Base-by-base conservation (phyloP, 2,797 vertebrate species). In the Miichthys miiuy region DNA sequence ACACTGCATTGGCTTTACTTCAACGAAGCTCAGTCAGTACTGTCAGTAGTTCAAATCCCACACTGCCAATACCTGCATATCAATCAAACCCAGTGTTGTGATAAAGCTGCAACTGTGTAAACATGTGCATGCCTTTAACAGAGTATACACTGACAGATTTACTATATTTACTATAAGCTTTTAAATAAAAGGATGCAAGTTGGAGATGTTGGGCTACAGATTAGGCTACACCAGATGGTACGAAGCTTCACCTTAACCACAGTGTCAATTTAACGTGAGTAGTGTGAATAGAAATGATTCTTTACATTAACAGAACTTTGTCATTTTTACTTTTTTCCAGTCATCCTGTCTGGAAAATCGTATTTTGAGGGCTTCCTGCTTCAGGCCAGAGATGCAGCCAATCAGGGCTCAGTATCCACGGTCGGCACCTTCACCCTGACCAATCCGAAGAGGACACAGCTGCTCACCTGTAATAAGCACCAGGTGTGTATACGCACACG, bases 331-430 rank as follows among this genome's bases (percentile, higher is more conserved):
- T 46, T 65, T n/a, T 48, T 72, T 62, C 4, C 93, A 83, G 96
- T 96, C 42, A 25, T 41, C 20, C 50, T 89, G 8, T 74, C 72
- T 1, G 89, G 88, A 50, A 48, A 55, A 2, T 5, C 55, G 0
- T 64, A 79, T 5, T 97, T 97, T 89, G 79, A 90, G 85, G 97
- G 97, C 6, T 97, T 97, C 81, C 90, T 97, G 38, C 68, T 97
- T 20, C 92, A 97, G 90, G 96, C 95, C 20, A 94, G 95, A 9
- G 76, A 96, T 74, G 90, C 94, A 27, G 82, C 91, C 1, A 54
- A 81, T 63, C 61, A 91, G 72, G 87, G 60, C 16, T 81, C 89
- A 2, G 68, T 55, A 21, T 30, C 67, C 38, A 85, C 95, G 0
- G 17, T 96, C 42, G 97, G 97, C 20, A 94, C 94, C 46, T 97